These are phyloP conservation scores for Acrocephalus kingi DNA, from an alignment of 2,113 vertebrate species.

Conservation along the genomic window DNA sequence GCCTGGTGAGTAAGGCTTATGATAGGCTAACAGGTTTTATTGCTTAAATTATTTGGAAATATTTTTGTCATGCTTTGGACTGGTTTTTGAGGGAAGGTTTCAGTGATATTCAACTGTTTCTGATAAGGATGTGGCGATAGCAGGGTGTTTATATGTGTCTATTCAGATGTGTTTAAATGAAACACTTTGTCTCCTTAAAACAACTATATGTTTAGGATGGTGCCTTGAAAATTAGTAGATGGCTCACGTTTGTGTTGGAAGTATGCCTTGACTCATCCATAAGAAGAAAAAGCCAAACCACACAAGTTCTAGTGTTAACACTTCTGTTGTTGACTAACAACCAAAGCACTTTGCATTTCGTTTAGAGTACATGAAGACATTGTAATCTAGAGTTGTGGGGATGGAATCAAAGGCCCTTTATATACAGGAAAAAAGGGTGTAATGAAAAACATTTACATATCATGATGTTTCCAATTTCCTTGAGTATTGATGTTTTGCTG, in stretches of 20 bases:
- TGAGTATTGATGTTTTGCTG: neutral
- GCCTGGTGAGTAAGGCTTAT: neutral
- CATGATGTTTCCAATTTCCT: neutral
- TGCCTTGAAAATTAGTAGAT: conserved; percentile 5
- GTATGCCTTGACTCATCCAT: neutral
- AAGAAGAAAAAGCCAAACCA: neutral
- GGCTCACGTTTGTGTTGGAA: neutral
- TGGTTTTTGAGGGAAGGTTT: neutral
- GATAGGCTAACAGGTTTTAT: neutral
- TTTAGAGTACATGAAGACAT: neutral
- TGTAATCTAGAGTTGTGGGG: neutral
- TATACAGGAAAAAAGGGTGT: neutral
- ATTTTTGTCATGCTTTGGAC: neutral
- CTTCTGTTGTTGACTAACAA: neutral
- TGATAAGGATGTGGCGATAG: neutral
- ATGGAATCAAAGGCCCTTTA: neutral
- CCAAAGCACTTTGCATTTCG: neutral
- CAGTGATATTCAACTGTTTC: neutral
- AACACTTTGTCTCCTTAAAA: neutral
- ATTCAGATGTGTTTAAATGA: neutral
- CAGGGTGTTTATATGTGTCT: neutral
- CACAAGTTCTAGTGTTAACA: neutral
- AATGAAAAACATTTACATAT: neutral
- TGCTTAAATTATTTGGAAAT: neutral
- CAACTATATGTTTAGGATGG: neutral